A percentile compares a stretch with the other conserved stretches of the same genome.
phyloP scores from a whole-genome alignment of 2,797 vertebrate genomes.

The Galaxias olidus region DNA sequence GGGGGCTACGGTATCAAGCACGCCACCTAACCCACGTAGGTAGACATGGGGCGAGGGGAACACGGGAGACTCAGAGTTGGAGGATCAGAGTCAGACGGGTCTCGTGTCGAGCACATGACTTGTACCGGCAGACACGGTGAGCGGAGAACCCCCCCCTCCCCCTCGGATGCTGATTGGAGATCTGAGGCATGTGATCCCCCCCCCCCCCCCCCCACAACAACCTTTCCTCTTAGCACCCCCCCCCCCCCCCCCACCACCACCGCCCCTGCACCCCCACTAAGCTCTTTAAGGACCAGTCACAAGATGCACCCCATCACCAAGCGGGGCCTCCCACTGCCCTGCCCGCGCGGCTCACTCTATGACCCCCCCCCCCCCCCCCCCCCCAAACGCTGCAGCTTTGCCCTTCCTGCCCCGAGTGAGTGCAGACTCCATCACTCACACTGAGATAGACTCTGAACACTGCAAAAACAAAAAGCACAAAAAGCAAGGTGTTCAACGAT shows the following conservation, averaged over 20 bases:
- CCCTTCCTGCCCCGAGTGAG: too few species aligned
- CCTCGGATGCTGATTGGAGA: too few species aligned
- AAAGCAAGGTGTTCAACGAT: too few species aligned
- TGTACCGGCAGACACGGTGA: constrained; percentile 39
- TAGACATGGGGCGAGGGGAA: too few species aligned
- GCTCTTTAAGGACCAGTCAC: constrained; percentile 50
- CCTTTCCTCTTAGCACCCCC: constrained; percentile 10
- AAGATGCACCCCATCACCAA: constrained; percentile 37
- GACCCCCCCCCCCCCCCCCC: constrained; percentile 19
- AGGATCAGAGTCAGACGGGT: neutral
- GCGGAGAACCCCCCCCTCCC: neutral
- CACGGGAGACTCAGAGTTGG: too few species aligned
- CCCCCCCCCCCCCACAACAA: too few species aligned
- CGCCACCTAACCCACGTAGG: too few species aligned
- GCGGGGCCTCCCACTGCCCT: constrained; percentile 9
- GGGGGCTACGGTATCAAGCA: too few species aligned
- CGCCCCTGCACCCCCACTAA: constrained; percentile 21
- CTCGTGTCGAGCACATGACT: constrained; percentile 30
- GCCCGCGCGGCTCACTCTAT: neutral
- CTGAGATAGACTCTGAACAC: too few species aligned
- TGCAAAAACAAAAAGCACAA: too few species aligned
- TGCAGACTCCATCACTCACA: too few species aligned
- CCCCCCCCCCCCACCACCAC: constrained; percentile 24
- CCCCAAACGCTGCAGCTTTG: constrained; percentile 17
- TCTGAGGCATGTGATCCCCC: too few species aligned